Base-by-base conservation (phyloP, 2,113 vertebrate genomes). In the Cyanistes caeruleus region DNA sequence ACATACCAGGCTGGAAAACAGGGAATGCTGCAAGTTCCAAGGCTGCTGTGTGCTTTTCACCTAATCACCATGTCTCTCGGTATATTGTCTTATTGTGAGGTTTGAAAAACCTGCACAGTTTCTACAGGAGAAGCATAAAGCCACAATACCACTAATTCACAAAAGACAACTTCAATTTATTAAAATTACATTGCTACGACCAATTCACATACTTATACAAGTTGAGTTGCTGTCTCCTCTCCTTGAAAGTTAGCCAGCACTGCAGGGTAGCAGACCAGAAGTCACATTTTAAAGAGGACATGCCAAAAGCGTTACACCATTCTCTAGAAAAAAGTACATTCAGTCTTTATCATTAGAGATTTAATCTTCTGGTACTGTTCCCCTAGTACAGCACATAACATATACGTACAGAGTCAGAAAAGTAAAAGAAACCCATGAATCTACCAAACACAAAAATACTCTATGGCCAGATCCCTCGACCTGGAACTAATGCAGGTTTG, bases 41-140 rank as follows among this genome's bases (percentile, higher is more conserved):
- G 13, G 22, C 22, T 56, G 52, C 56, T 68, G 13, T 41, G 41
- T 0, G 0, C 28, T 79, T 72, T 53, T 33, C 35, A 46, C 35
- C 27, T 52, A 44, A 68, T 17, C 23, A 80, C 49, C 70, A 53
- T 3, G 1, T 33, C 44, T 64, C 53, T 79, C 62, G 25, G 9
- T 17, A 46, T 9, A 55, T 1, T 18, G 49, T 15, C 77, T 13
- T 53, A 7, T n/a, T 55, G 37, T 0, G 0, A 92, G 15, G 19
- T n/a, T 75, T 49, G 24, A 70, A 46, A 92, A 74, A 14, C 7
- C 33, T 75, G 59, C 11, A 7, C 23, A 68, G 35, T 21, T 95
- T 89, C 65, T 48, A 77, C 5, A 90, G 51, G 24, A 84, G 22
- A 5, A 58, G 39, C 25, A 75, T 22, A 84, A 82, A 87, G 41